These are phyloP conservation scores for Ptiloglossa arizonensis DNA, from an alignment of 1,140 invertebrate species.

Conservation along the genomic window DNA sequence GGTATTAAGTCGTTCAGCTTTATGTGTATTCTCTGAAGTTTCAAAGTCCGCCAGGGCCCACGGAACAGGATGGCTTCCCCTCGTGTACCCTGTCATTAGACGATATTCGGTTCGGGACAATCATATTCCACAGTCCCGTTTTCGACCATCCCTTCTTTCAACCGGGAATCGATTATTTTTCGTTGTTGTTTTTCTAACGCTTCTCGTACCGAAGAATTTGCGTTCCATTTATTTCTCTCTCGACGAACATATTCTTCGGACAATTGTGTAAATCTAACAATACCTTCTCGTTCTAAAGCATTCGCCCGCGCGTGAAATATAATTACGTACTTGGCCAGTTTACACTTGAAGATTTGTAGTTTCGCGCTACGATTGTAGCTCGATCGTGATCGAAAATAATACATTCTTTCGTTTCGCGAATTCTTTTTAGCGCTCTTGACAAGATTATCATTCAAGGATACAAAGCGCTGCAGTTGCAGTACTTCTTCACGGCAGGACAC, in stretches of 20 bases:
- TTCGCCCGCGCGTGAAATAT: not conserved
- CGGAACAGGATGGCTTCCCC: constrained; percentile 61
- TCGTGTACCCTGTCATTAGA: constrained; percentile 79
- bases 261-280: not conserved
- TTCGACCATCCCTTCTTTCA: constrained; percentile 54
- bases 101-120: constrained; percentile 78
- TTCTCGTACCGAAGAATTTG: not conserved
- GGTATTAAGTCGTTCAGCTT: constrained; percentile 82
- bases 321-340: not conserved
- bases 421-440: constrained; percentile 89
- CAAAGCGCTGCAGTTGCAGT: constrained; percentile 96
- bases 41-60: constrained; percentile 70
- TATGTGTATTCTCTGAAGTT: constrained; percentile 82
- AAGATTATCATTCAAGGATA: constrained; percentile 99
- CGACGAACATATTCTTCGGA: not conserved
- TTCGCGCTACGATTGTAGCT: too few relatives aligned
- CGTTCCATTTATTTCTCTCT: not conserved
- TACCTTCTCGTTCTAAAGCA: not conserved
- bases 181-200: constrained; percentile 41
- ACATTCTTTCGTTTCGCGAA: not conserved
- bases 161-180: constrained; percentile 36
- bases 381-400: not conserved
- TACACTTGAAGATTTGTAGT: not conserved
- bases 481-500: constrained; percentile 98
- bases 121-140: constrained; percentile 73